These are phyloP conservation scores for Sphaeramia orbicularis DNA, from an alignment of 2,797 vertebrate species.

Conservation along the genomic window DNA sequence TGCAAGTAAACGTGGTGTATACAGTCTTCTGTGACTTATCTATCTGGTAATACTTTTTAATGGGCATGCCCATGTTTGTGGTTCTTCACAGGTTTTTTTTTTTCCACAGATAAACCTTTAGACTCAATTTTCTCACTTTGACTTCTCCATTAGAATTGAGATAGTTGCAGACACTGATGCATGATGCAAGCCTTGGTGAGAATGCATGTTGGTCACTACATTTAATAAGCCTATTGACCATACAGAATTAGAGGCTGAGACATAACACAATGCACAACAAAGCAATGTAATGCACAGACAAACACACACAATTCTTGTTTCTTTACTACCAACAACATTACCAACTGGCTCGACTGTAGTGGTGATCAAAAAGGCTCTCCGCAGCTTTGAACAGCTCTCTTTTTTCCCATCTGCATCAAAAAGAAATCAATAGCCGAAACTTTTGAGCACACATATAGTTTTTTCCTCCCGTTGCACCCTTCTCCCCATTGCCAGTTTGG, in stretches of 20 bases:
- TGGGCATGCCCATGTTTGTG: slow-evolving; percentile 26
- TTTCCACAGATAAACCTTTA: slow-evolving; percentile 20
- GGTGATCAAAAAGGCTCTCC: slow-evolving; percentile 80
- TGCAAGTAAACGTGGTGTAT: slow-evolving; percentile 13
- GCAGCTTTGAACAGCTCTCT: slow-evolving; percentile 77
- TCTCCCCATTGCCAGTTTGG: slow-evolving; percentile 59
- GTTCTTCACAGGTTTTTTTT: slow-evolving; percentile 23
- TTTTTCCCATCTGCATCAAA: slow-evolving; percentile 81
- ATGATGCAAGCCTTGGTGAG: slow-evolving; percentile 38
- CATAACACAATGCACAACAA: slow-evolving; percentile 61
- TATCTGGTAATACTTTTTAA: not conserved
- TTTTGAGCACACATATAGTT: slow-evolving; percentile 78
- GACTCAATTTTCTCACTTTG: slow-evolving; percentile 45
- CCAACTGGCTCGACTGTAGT: slow-evolving; percentile 64
- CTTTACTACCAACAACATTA: slow-evolving; percentile 59
- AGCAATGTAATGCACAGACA: slow-evolving; percentile 47
- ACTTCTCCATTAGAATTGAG: slow-evolving; percentile 33
- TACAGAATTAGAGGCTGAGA: slow-evolving; percentile 43
- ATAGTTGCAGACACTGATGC: slow-evolving; percentile 38
- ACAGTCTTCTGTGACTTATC: not conserved
- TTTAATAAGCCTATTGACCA: slow-evolving; percentile 61
- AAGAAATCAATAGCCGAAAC: slow-evolving; percentile 86
- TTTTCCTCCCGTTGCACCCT: slow-evolving; percentile 51
- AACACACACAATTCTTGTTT: slow-evolving; percentile 33
- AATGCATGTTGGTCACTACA: slow-evolving; percentile 31